Conservation (phyloP, 2,888 invertebrate genomes). For the Brassicogethes aeneus region DNA sequence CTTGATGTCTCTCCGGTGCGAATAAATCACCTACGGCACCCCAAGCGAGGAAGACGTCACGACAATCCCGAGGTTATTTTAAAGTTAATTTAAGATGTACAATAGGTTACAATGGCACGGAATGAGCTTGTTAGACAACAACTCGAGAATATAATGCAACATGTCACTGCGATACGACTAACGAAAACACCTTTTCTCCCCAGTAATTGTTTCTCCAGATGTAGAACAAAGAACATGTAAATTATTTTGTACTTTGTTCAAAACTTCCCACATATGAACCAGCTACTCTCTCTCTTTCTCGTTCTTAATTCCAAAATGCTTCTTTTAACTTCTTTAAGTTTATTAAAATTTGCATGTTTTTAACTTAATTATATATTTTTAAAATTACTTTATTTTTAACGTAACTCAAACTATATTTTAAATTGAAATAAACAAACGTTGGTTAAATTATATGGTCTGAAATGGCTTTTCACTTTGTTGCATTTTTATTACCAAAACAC, state of each 20-base stretch:
- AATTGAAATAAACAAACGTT: too few species aligned
- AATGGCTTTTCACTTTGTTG: too few species aligned
- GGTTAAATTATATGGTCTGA: too few species aligned
- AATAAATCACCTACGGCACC: slow-evolving; percentile 10
- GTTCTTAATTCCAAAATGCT: too few species aligned
- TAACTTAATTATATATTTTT: too few species aligned
- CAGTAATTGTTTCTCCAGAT: slow-evolving; percentile 22
- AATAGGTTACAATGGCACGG: slow-evolving; percentile 36
- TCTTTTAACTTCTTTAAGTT: too few species aligned
- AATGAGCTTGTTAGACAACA: slow-evolving; percentile 33
- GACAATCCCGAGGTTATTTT: slow-evolving; percentile 16
- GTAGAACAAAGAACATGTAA: slow-evolving; percentile 23
- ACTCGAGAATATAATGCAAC: slow-evolving; percentile 27
- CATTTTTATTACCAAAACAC: too few species aligned
- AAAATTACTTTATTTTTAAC: too few species aligned
- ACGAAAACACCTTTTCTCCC: slow-evolving; percentile 22
- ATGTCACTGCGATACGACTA: slow-evolving; percentile 25
- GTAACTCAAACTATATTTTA: too few species aligned
- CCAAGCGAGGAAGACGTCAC: slow-evolving; percentile 6
- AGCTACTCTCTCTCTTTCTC: too few species aligned
- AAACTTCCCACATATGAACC: too few species aligned
- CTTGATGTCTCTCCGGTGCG: slow-evolving; percentile 8
- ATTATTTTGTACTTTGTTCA: slow-evolving; percentile 19
- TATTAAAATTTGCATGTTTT: too few species aligned
- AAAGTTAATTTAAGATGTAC: slow-evolving; percentile 27